A percentile compares a stretch with the other conserved stretches of the same genome.
These are phyloP conservation scores for Dynastes grantii DNA, from an alignment of 2,888 invertebrate species.

Conservation along the genomic window DNA sequence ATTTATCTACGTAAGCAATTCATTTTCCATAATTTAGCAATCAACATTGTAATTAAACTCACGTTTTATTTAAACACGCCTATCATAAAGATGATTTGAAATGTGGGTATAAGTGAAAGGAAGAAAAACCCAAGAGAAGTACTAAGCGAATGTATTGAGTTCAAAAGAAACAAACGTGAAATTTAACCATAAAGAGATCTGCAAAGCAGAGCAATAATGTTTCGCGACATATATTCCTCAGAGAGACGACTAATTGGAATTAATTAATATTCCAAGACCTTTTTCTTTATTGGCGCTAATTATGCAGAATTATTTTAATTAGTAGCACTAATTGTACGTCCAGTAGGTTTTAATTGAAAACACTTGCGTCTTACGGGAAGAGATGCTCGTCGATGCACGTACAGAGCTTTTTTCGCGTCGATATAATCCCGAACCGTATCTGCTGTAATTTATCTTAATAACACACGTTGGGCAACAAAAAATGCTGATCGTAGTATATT, in stretches of 20 bases:
- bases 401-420: conserved; percentile 1
- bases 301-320: conserved; percentile 47
- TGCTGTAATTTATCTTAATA: conserved; percentile 38
- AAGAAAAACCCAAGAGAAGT: no score
- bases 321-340: conserved; percentile 35
- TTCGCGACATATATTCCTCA: background rate
- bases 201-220: background rate
- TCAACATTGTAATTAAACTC: no score
- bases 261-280: conserved; percentile 18
- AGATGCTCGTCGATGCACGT: conserved; percentile 14
- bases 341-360: conserved; percentile 40
- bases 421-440: conserved; percentile 16
- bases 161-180: background rate
- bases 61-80: no score
- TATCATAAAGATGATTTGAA: no score
- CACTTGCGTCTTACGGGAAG: conserved; percentile 8
- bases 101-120: no score
- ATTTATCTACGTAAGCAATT: no score
- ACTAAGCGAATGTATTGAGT: no score
- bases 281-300: conserved; percentile 22
- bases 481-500: conserved; percentile 16
- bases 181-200: background rate
- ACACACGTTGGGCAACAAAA: conserved; percentile 25
- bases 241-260: conserved; percentile 15
- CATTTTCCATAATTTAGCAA: no score